A percentile compares a stretch with the other conserved stretches of the same genome.
Conservation (phyloP, 2,888 invertebrate species). For the Prenolepis imparis region DNA sequence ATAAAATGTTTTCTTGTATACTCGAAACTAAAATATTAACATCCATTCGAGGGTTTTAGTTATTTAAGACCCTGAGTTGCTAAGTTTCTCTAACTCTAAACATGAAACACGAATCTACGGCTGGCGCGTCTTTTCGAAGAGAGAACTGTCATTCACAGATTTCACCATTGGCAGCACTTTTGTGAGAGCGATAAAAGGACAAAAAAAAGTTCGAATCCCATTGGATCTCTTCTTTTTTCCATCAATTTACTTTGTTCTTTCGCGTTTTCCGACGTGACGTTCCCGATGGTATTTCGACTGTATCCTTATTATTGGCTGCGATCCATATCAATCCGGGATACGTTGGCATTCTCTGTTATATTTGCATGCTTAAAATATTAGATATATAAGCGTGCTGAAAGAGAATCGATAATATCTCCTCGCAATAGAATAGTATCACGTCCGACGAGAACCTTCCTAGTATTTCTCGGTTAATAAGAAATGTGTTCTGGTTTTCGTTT, state of each 20-base stretch:
- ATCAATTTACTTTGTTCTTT: neutral
- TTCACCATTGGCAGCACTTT: slow-evolving; percentile 35
- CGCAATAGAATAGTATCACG: neutral
- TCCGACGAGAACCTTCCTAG: neutral
- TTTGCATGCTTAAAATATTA: slow-evolving; percentile 16
- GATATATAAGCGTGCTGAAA: neutral
- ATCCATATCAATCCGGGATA: neutral
- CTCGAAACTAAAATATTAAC: neutral
- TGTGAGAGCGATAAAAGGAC: slow-evolving; percentile 39
- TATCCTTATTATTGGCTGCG: slow-evolving; percentile 7
- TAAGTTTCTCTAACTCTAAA: neutral
- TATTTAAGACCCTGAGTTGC: slow-evolving; percentile 1
- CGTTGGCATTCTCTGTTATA: neutral
- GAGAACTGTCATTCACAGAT: slow-evolving; percentile 41
- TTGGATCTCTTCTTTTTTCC: slow-evolving; percentile 34
- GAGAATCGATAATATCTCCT: neutral
- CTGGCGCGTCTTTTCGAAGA: neutral
- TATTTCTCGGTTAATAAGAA: neutral
- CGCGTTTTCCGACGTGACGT: slow-evolving; percentile 13
- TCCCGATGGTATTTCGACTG: neutral
- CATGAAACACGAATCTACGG: slow-evolving; percentile 32
- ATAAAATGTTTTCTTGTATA: neutral
- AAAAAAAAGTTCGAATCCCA: slow-evolving; percentile 64
- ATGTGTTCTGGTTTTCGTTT: neutral
- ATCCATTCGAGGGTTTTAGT: neutral